Evolutionary conservation across 2,888 invertebrate genomes (phyloP), one percentile per base, ranked within the genome.

Genomic region (Unio delphinus): DNA sequence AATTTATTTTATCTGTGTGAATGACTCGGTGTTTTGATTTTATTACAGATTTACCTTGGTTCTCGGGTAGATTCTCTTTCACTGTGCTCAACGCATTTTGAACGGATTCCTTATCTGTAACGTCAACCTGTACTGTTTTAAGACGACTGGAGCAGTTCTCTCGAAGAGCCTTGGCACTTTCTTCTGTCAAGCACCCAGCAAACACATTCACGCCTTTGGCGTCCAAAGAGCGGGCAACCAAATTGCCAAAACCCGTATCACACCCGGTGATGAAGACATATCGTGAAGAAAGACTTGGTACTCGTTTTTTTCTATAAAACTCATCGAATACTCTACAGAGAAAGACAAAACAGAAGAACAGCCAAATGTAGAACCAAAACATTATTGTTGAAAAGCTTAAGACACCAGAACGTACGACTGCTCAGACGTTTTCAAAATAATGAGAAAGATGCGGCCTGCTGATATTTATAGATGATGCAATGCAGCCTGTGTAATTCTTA

Each of bases 211-310:
- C 75, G 15, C 83, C 83, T 59, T 76, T 73, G n/a, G 62, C 58
- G 65, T 83, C 82, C 57, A 84, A 65, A 6, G 74, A 68, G 57
- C 70, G 65, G 3, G 83, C 82, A 18, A 84, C 72, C 3, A 77
- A 68, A 30, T 79, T 70, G 15, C 84, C 85, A 59, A 85, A 85
- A 6, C 85, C 85, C 0, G 79, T 67, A 69, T 85, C 85, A 73
- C 85, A 84, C 11, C 85, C 85, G 17, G 83, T 84, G 30, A 84
- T 75, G 55, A 83, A 76, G 23, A 83, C 81, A 63, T 78, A 68
- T 58, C 77, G 70, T 55, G 68, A 66, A 20, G 65, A 55, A 18
- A 75, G 20, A n/a, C 45, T 55, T 11, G 1, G 45, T 3, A 45
- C 45, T 11, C 45, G 45, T 45, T 45, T 45, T 1, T 11, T 45